These are phyloP conservation scores for Micronycteris hirsuta DNA, from an alignment of 2,113 vertebrate species.

Conservation along the genomic window DNA sequence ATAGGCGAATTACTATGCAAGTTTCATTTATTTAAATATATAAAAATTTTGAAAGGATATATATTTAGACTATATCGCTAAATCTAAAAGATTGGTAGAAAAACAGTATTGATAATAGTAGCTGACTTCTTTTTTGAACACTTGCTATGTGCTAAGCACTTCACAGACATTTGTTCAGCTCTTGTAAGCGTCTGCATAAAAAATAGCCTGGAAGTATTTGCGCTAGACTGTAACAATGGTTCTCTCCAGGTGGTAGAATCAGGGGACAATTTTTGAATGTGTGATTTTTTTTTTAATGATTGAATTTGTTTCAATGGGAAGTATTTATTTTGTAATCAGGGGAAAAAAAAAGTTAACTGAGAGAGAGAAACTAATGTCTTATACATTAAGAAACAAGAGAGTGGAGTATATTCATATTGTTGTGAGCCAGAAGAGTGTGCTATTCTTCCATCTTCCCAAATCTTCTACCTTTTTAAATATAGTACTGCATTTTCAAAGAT, in stretches of 20 bases:
- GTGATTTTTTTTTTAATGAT: not conserved
- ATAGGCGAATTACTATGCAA: not conserved
- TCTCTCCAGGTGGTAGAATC: not conserved
- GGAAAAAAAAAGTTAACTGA: not conserved
- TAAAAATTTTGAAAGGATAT: not conserved
- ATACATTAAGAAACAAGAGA: not conserved
- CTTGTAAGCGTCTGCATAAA: not conserved
- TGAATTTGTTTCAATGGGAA: not conserved
- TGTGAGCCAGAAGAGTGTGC: constrained; percentile 55
- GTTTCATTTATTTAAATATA: not conserved
- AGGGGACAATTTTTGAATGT: not conserved
- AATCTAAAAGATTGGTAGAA: not conserved
- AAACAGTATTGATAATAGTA: not conserved
- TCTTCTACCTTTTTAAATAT: not conserved
- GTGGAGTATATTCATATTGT: not conserved
- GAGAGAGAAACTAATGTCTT: not conserved
- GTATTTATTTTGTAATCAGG: not conserved
- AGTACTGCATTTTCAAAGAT: not conserved
- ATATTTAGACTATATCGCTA: not conserved
- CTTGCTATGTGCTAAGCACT: not conserved
- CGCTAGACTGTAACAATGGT: not conserved
- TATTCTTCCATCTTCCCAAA: not conserved
- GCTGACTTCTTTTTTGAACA: not conserved
- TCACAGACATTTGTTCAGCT: not conserved
- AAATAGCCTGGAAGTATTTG: not conserved